Evolutionary conservation across 2,888 invertebrate genomes (phyloP).

Genomic region (Leptopilina myrica): DNA sequence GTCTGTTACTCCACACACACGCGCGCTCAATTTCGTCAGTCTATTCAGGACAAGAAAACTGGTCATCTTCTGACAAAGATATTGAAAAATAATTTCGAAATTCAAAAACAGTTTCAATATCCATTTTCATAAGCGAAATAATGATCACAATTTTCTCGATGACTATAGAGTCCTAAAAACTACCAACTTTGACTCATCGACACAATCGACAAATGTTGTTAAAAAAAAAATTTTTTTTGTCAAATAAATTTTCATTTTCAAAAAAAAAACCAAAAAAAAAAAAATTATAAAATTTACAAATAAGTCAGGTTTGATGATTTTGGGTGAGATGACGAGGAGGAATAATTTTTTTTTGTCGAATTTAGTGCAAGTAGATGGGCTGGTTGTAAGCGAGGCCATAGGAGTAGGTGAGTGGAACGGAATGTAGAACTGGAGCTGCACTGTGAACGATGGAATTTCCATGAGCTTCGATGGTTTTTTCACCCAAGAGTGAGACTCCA

Average conservation of each 20-base stretch:
- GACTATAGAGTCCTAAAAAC: neutral
- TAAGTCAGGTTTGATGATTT: neutral
- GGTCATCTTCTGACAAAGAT: neutral
- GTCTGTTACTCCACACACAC: neutral
- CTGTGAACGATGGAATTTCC: slow-evolving; percentile 64
- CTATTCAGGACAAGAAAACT: neutral
- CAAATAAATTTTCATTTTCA: neutral
- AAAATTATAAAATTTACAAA: neutral
- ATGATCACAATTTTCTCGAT: neutral
- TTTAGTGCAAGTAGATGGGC: neutral
- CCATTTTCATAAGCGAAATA: too few species aligned
- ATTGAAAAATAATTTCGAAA: neutral
- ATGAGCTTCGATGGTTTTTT: slow-evolving; percentile 63
- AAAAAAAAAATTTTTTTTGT: neutral
- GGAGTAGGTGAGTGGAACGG: slow-evolving; percentile 40
- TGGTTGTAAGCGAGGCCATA: slow-evolving; percentile 43
- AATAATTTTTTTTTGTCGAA: neutral
- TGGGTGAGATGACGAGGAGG: neutral
- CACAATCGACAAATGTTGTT: slow-evolving; percentile 3
- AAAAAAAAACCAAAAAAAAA: neutral
- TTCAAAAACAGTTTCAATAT: neutral
- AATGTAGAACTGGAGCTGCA: slow-evolving; percentile 50
- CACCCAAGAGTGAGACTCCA: slow-evolving; percentile 56
- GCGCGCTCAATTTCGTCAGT: neutral
- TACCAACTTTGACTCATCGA: slow-evolving; percentile 33